Evolutionary conservation across 2,888 invertebrate species (phyloP).

Genomic region (Chrysolina haemoptera): DNA sequence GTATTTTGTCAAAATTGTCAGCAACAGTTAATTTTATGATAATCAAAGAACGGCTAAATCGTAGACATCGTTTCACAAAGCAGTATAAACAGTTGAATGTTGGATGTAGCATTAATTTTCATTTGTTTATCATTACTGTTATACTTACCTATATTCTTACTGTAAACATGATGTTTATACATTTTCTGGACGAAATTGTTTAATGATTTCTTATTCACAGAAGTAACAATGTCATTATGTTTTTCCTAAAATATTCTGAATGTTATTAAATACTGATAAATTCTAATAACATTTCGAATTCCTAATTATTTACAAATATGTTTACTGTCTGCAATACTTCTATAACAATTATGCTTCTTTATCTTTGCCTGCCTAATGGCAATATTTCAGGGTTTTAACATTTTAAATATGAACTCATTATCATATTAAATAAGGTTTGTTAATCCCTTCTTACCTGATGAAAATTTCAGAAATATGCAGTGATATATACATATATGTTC

Average conservation of each 20-base stretch:
- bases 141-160: conserved; percentile 44
- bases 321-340: background rate
- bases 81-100: conserved; percentile 17
- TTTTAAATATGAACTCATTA: background rate
- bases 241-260: conserved; percentile 20
- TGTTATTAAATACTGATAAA: conserved; percentile 17
- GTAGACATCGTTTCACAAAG: background rate
- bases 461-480: background rate
- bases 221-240: conserved; percentile 27
- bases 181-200: conserved; percentile 18
- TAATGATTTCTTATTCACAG: conserved; percentile 16
- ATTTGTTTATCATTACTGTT: conserved; percentile 40
- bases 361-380: background rate
- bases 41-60: background rate
- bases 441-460: background rate
- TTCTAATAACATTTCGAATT: background rate
- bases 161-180: conserved; percentile 43
- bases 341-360: background rate
- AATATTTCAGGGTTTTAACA: background rate
- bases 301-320: background rate
- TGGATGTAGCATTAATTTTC: conserved; percentile 28
- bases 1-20: background rate
- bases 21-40: background rate
- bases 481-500: too few relatives aligned
- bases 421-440: background rate